Percentiles rank a stretch among this genome's conserved stretches.
Evolutionary conservation across 2,888 invertebrate genomes (phyloP).

Genomic region (Oligia latruncula): DNA sequence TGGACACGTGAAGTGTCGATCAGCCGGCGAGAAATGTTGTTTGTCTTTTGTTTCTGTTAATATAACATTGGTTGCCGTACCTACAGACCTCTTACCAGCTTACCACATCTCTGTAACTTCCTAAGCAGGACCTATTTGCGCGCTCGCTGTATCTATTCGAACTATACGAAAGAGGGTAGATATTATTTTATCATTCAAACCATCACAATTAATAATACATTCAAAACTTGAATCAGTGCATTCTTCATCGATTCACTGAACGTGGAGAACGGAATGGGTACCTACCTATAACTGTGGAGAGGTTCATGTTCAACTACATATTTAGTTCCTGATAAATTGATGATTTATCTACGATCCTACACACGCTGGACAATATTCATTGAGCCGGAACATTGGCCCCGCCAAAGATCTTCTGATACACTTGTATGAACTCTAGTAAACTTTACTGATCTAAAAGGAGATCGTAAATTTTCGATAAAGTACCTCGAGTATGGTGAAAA

Average conservation of each 20-base stretch:
- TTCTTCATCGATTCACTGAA: background rate
- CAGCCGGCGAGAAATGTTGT: no score
- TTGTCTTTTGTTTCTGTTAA: background rate
- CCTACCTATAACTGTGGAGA: background rate
- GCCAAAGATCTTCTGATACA: constrained; percentile 36
- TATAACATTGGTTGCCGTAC: background rate
- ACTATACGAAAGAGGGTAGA: background rate
- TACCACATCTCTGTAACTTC: background rate
- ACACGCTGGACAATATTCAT: constrained; percentile 42
- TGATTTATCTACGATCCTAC: constrained; percentile 1
- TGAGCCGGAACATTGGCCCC: constrained; percentile 30
- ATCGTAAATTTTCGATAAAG: background rate
- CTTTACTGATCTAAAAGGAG: background rate
- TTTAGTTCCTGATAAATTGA: constrained; percentile 14
- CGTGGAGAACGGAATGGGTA: background rate
- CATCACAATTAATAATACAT: background rate
- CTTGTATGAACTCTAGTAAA: constrained; percentile 7
- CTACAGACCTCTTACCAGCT: background rate
- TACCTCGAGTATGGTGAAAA: background rate
- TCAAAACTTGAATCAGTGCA: background rate
- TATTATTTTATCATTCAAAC: no score
- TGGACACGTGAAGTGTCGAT: no score
- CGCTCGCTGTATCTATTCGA: background rate
- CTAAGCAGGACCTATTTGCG: background rate
- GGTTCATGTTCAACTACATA: background rate